phyloP scores from a whole-genome alignment of 2,797 vertebrate species.

The Yasuhikotakia modesta region DNA sequence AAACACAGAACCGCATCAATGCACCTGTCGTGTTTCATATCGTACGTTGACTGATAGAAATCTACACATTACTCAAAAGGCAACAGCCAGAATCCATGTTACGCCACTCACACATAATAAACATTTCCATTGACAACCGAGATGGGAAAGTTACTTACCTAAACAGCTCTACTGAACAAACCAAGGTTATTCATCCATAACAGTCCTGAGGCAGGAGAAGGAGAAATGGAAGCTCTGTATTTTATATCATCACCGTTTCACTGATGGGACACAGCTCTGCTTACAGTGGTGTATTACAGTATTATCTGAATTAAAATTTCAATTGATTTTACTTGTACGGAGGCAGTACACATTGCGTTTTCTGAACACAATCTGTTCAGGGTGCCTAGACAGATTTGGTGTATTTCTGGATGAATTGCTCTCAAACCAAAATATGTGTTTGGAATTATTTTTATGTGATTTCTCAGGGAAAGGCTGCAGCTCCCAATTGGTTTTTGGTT shows the following conservation, averaged over 20 bases:
- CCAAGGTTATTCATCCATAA: slow-evolving; percentile 28
- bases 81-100: slow-evolving; percentile 26
- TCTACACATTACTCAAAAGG: slow-evolving; percentile 38
- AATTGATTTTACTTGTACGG: slow-evolving; percentile 41
- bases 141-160: slow-evolving; percentile 51
- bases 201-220: not conserved
- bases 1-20: not conserved
- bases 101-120: slow-evolving; percentile 50
- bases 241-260: slow-evolving; percentile 42
- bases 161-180: slow-evolving; percentile 38
- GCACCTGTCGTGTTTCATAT: slow-evolving; percentile 8
- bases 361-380: slow-evolving; percentile 41
- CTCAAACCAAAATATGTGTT: slow-evolving; percentile 61
- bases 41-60: slow-evolving; percentile 24
- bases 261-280: slow-evolving; percentile 34
- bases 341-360: slow-evolving; percentile 40
- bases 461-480: slow-evolving; percentile 56
- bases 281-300: slow-evolving; percentile 19
- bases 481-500: slow-evolving; percentile 70
- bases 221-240: slow-evolving; percentile 32
- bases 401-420: slow-evolving; percentile 66
- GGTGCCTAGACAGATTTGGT: slow-evolving; percentile 48
- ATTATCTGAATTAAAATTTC: slow-evolving; percentile 54
- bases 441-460: slow-evolving; percentile 68
- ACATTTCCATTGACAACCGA: slow-evolving; percentile 42